Base-by-base conservation (phyloP, 2,113 vertebrate genomes). In the Pterophyllum scalare region DNA sequence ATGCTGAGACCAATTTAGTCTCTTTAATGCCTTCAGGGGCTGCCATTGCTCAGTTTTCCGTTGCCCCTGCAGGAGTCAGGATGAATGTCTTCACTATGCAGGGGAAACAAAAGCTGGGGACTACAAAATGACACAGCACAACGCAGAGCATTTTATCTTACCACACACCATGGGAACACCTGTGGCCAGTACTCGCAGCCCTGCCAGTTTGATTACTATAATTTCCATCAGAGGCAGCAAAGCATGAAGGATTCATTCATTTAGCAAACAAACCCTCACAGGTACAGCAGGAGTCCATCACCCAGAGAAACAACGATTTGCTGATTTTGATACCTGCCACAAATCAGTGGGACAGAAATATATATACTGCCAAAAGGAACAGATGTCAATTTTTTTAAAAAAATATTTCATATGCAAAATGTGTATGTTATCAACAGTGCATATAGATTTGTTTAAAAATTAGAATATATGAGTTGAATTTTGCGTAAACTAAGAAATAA, bases 191-290 rank as follows among this genome's bases (percentile, higher is more conserved):
- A 20, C 57, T 56, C 56, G 35, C 74, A 49, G 38, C 65, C 57
- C 75, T 81, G 79, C 43, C 83, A 86, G 79, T 70, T 59, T 79
- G n/a, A 86, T 82, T 75, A 26, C 72, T 74, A 17, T 76, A 79
- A 75, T 87, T 85, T 80, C 46, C 81, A 80, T 81, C 75, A 81
- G 1, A 76, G 54, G 80, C 59, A 72, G 83, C 46, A 80, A 67
- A 78, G 33, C 79, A 62, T 77, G 76, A 75, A 82, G 28, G 60
- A 75, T 81, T 82, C 22, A 79, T 83, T 80, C 56, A 59, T 59
- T 26, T 26, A 59, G 13, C 22, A 59, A 59, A 26, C 57, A 59
- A 59, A 59, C 12, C 57, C 57, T 59, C 22, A 59, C 22, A 26
- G 22, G 57, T 59, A 26, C 13, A 59, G 57, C 22, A 26, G 24